Evolutionary conservation across 37 sponge, comb jelly and placozoan genomes (phyloP), one percentile per base, ranked within the genome.

Genomic region (Axinella damicornis): DNA sequence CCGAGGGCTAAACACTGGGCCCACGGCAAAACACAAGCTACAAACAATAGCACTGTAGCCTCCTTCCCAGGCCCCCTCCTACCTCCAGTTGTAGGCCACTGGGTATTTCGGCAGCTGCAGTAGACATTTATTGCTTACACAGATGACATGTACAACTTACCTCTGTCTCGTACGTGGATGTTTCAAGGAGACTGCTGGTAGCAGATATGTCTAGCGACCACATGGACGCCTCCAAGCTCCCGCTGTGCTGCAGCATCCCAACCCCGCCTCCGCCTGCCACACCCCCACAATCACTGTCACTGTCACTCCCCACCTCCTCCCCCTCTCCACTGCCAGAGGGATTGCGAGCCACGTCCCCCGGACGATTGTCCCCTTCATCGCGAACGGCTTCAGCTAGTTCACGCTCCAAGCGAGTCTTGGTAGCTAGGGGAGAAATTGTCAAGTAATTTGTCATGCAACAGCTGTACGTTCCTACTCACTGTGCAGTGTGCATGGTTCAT

Each of bases 381-480:
- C 71, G 73, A 4, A 72, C 76, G 1, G 91, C 91, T 41, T 91
- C 91, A 0, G 87, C 87, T 40, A 91, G 41, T 72, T 91, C 85
- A 20, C 63, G 62, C 73, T 91, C 91, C 57, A 91, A 30, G 19
- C 81, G 71, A 22, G 81, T 57, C 72, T 86, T 86, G 37, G 87
- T 82, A 58, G 87, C 91, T 91, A 73, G 40, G 39, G 62, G 2
- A 53, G 35, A 27, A 52, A 41, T n/a, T n/a, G n/a, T n/a, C n/a
- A n/a, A n/a, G n/a, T n/a, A n/a, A n/a, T n/a, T n/a, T n/a, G n/a
- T n/a, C n/a, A n/a, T n/a, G n/a, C n/a, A n/a, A n/a, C n/a, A n/a
- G n/a, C n/a, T n/a, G n/a, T n/a, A n/a, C n/a, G n/a, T n/a, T n/a
- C n/a, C n/a, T n/a, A n/a, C n/a, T n/a, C n/a, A n/a, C n/a, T n/a